Evolutionary conservation across 1,140 invertebrate species (phyloP).

Genomic region (Latrodectus geometricus): DNA sequence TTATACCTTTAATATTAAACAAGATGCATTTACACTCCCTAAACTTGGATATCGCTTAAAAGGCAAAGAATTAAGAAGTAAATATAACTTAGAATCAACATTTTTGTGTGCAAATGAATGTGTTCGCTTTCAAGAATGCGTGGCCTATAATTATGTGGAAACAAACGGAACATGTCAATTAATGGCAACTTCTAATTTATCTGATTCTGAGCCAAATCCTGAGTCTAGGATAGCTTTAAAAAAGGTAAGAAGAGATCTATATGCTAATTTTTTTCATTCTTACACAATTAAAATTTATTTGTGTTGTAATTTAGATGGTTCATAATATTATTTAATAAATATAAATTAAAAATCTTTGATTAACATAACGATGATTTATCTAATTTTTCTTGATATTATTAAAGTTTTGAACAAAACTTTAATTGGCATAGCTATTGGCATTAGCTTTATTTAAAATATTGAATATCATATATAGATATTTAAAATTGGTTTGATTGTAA

Average conservation of each 20-base stretch:
- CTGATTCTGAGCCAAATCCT: constrained; percentile 15
- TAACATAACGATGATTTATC: too few species aligned
- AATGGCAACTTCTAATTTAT: constrained; percentile 23
- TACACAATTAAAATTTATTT: too few species aligned
- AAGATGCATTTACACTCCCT: constrained; percentile 34
- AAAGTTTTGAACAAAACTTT: too few species aligned
- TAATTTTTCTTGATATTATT: too few species aligned
- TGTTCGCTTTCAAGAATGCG: constrained; percentile 20
- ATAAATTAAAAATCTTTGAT: too few species aligned
- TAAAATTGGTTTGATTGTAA: too few species aligned
- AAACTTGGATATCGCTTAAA: constrained; percentile 26
- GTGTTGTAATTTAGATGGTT: too few species aligned
- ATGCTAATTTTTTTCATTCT: too few species aligned
- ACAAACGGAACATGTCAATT: constrained; percentile 45
- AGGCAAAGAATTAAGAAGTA: constrained; percentile 22
- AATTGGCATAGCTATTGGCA: too few species aligned
- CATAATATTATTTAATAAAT: too few species aligned
- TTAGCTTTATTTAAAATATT: too few species aligned
- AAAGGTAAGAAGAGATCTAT: constrained; percentile 11
- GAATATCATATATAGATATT: too few species aligned
- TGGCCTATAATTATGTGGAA: constrained; percentile 36
- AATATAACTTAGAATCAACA: constrained; percentile 10
- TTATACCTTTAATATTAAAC: constrained; percentile 8
- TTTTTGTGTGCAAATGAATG: constrained; percentile 50
- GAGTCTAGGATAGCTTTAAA: constrained; percentile 32